These are phyloP conservation scores for Anguilla pacifica DNA, from an alignment of 2,797 vertebrate species.

Conservation along the genomic window DNA sequence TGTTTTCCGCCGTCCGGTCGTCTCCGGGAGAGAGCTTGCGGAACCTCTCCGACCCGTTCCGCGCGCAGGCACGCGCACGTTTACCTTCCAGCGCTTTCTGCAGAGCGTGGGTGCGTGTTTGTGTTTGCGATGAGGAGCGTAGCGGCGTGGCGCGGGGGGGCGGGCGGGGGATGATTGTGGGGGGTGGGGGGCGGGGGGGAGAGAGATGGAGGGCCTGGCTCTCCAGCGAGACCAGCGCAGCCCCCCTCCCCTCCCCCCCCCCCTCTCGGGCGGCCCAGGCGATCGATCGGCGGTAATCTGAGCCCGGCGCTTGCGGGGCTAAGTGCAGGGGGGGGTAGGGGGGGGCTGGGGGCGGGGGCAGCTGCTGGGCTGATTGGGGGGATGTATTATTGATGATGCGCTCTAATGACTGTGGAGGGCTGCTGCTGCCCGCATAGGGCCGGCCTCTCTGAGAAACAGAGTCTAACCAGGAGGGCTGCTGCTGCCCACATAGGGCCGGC, in stretches of 20 bases:
- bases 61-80: too few species aligned
- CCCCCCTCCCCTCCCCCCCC: background rate
- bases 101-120: constrained; percentile 16
- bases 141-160: background rate
- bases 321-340: constrained; percentile 68
- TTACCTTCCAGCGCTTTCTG: background rate
- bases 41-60: background rate
- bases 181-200: background rate
- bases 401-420: constrained; percentile 73
- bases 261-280: constrained; percentile 43
- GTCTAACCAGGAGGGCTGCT: too few species aligned
- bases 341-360: constrained; percentile 38
- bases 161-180: background rate
- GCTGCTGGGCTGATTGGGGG: constrained; percentile 62
- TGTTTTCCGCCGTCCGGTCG: background rate
- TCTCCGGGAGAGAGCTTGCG: background rate
- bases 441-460: too few species aligned
- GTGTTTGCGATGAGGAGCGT: background rate
- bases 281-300: constrained; percentile 74
- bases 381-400: constrained; percentile 82
- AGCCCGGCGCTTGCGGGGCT: constrained; percentile 60
- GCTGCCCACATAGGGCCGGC: too few species aligned
- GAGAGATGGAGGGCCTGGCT: constrained; percentile 9
- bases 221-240: constrained; percentile 26
- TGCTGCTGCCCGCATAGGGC: constrained; percentile 51